These are phyloP conservation scores for Prunella himalayana DNA, from an alignment of 2,113 vertebrate species.

Conservation along the genomic window DNA sequence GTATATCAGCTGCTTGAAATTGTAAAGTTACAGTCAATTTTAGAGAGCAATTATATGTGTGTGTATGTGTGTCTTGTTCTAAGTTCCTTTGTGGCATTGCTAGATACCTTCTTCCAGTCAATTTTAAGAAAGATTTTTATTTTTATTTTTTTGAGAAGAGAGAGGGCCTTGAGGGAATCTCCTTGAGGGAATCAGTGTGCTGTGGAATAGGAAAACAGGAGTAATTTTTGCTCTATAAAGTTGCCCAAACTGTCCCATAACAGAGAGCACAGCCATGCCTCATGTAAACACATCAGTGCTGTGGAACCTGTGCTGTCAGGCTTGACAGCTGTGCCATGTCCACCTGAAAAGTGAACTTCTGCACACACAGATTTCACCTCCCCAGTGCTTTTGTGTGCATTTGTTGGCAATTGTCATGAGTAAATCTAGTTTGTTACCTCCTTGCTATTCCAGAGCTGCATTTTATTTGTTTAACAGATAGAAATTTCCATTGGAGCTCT, in stretches of 20 bases:
- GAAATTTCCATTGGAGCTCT: not conserved
- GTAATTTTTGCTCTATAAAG: not conserved
- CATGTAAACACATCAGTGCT: not conserved
- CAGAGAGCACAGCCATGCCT: not conserved
- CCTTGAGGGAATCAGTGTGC: not conserved
- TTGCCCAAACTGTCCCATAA: not conserved
- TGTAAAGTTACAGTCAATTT: not conserved
- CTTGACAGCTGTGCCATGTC: not conserved
- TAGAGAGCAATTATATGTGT: not conserved
- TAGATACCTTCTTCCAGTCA: not conserved
- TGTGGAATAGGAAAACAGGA: not conserved
- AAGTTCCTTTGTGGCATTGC: not conserved
- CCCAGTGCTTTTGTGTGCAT: not conserved
- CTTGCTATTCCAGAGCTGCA: not conserved
- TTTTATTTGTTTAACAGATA: not conserved
- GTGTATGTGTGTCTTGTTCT: not conserved
- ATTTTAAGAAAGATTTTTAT: not conserved
- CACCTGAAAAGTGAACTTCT: not conserved
- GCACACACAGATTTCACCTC: not conserved
- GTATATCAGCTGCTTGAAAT: not conserved
- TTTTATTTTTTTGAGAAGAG: not conserved
- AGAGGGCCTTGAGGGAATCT: not conserved
- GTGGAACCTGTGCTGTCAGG: not conserved
- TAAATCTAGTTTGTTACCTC: not conserved
- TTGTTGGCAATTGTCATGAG: not conserved